Evolutionary conservation across 2,113 vertebrate species (phyloP).

Genomic region (Platycercus adscitus): DNA sequence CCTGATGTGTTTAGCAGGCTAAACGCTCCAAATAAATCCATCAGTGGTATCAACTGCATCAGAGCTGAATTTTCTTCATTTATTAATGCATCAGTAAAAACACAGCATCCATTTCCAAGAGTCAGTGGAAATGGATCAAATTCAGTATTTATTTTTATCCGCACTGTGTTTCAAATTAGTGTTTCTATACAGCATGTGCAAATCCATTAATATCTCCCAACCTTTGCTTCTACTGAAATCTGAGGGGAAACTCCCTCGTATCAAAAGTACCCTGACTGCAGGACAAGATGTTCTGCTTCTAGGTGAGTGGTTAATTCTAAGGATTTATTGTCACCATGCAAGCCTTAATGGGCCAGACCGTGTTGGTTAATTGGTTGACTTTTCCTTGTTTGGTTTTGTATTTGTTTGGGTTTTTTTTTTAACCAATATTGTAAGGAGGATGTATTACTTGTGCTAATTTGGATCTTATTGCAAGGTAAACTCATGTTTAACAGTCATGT

Average conservation of each 20-base stretch:
- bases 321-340: neutral
- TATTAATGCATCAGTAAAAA: neutral
- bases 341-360: neutral
- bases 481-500: neutral
- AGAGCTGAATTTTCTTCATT: neutral
- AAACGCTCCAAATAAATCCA: slow-evolving; percentile 17
- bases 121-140: neutral
- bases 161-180: neutral
- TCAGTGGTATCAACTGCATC: neutral
- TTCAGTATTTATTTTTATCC: neutral
- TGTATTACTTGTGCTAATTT: neutral
- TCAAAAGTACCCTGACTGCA: neutral
- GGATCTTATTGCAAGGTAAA: neutral
- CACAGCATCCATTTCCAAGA: neutral
- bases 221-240: neutral
- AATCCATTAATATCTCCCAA: neutral
- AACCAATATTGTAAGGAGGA: neutral
- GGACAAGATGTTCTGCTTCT: neutral
- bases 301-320: neutral
- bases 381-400: neutral
- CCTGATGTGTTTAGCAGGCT: slow-evolving; percentile 47
- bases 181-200: rapidly evolving
- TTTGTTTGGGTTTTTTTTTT: neutral
- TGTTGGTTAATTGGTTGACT: rapidly evolving
- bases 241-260: neutral